These are phyloP conservation scores for Poecilia gillii DNA, from an alignment of 2,797 vertebrate genomes.

Conservation along the genomic window DNA sequence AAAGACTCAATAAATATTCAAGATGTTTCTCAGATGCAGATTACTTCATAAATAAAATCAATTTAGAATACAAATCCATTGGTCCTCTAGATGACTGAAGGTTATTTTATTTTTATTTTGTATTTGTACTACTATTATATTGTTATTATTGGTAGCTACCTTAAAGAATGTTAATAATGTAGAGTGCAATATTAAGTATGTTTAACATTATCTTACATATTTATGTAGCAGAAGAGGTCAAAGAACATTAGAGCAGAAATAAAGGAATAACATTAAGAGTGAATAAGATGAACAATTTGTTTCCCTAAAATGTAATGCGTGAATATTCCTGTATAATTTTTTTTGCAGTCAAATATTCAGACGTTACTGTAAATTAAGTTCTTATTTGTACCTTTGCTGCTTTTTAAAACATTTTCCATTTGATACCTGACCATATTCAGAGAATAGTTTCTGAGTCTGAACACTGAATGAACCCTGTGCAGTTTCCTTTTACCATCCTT, in stretches of 20 bases:
- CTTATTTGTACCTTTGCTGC: not conserved
- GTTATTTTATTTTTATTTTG: no score
- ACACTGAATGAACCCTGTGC: not conserved
- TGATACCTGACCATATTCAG: not conserved
- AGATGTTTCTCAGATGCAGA: constrained; percentile 16
- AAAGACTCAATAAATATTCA: constrained; percentile 41
- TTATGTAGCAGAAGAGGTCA: not conserved
- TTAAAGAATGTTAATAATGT: constrained; percentile 25
- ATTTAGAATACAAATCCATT: not conserved
- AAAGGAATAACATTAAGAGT: constrained; percentile 4
- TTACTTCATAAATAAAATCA: constrained; percentile 14
- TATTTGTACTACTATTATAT: not conserved
- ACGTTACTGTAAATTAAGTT: not conserved
- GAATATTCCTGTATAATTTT: not conserved
- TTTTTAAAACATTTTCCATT: not conserved
- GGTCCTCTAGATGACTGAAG: not conserved
- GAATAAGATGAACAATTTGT: not conserved
- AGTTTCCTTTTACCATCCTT: not conserved
- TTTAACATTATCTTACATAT: constrained; percentile 7
- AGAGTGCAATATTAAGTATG: constrained; percentile 1
- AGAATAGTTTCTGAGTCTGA: not conserved
- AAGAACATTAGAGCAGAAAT: not conserved
- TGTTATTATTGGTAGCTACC: not conserved
- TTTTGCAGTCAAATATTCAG: not conserved
- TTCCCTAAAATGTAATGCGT: not conserved